phyloP scores from a whole-genome alignment of 2,888 invertebrate species.

The Apoderus coryli region DNA sequence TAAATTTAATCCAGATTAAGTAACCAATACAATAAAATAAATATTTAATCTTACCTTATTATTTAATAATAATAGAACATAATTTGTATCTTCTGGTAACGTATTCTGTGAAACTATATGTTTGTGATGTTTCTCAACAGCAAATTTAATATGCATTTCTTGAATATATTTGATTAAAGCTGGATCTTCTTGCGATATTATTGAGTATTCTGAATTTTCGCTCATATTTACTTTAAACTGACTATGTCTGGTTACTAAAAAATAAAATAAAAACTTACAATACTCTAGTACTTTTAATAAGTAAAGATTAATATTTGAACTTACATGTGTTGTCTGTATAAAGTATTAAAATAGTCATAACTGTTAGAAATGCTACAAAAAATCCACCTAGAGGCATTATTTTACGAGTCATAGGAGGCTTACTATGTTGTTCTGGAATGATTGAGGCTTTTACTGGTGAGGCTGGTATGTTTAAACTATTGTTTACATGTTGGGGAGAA shows the following conservation, averaged over 20 bases:
- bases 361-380: conserved; percentile 64
- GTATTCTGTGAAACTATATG: conserved; percentile 24
- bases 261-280: not conserved
- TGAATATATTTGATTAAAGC: conserved; percentile 60
- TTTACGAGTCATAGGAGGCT: conserved; percentile 17
- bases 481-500: conserved; percentile 6
- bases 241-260: conserved; percentile 52
- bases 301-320: conserved; percentile 9
- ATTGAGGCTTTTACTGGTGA: conserved; percentile 22
- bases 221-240: conserved; percentile 71
- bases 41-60: conserved; percentile 30
- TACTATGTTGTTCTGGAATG: conserved; percentile 14
- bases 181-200: conserved; percentile 61
- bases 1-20: too few species aligned
- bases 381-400: conserved; percentile 50
- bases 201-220: conserved; percentile 57
- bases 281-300: not conserved
- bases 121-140: conserved; percentile 33
- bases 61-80: conserved; percentile 32
- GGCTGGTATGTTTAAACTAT: conserved; percentile 19
- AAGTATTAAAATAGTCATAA: conserved; percentile 61
- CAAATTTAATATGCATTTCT: conserved; percentile 48
- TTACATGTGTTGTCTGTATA: conserved; percentile 72
- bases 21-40: conserved; percentile 27
- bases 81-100: conserved; percentile 36